Percentiles rank a stretch among this genome's conserved stretches.
Conservation (phyloP, 1,140 invertebrate genomes). For the Anastatus disparis region DNA sequence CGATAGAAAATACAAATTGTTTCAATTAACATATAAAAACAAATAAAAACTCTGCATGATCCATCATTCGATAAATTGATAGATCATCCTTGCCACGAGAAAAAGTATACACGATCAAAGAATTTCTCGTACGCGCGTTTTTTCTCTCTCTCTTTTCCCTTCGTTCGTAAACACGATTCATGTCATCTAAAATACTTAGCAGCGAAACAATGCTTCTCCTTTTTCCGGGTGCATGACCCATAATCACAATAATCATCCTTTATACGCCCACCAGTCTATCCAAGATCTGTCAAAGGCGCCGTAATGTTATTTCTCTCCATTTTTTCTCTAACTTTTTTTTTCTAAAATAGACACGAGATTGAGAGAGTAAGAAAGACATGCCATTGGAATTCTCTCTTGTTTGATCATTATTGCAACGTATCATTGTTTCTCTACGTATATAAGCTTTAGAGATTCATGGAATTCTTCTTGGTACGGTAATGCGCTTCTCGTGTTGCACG, state of each 20-base stretch:
- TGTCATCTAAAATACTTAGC: not conserved
- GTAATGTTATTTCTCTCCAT: too few relatives aligned
- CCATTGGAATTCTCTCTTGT: slow-evolving; percentile 9
- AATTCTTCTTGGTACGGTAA: slow-evolving; percentile 4
- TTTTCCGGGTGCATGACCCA: slow-evolving; percentile 13
- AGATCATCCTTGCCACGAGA: not conserved
- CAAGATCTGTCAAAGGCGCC: slow-evolving; percentile 4
- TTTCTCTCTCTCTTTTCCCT: too few relatives aligned
- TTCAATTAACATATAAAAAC: too few relatives aligned
- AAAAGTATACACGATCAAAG: not conserved
- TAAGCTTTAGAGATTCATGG: not conserved
- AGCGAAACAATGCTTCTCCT: not conserved
- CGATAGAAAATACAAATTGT: too few relatives aligned
- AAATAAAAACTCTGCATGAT: too few relatives aligned
- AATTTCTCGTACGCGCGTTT: not conserved
- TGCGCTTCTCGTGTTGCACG: slow-evolving; percentile 26
- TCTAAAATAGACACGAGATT: not conserved
- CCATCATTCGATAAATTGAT: too few relatives aligned
- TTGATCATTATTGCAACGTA: slow-evolving; percentile 5
- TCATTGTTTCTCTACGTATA: not conserved
- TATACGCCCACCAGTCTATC: not conserved
- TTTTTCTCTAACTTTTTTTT: too few relatives aligned
- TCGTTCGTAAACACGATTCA: not conserved
- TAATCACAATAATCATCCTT: slow-evolving; percentile 10
- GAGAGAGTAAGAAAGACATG: not conserved